These are phyloP conservation scores for Aphaenogaster rudis DNA, from an alignment of 1,140 invertebrate species.

Conservation along the genomic window DNA sequence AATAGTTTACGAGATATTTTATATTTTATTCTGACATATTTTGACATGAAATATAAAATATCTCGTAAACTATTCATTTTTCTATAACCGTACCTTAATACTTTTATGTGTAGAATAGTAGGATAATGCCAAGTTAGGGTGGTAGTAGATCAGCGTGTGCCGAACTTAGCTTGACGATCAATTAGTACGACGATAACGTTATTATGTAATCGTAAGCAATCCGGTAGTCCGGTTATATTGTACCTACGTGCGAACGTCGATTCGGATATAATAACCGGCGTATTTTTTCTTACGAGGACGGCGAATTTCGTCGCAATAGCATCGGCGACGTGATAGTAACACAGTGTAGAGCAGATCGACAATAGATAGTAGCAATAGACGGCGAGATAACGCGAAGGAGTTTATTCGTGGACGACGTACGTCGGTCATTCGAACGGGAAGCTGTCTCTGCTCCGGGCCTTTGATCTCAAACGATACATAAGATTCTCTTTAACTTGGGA, in stretches of 20 bases:
- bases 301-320: neutral
- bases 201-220: slow-evolving; percentile 11
- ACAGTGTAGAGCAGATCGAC: slow-evolving; percentile 31
- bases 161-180: slow-evolving; percentile 30
- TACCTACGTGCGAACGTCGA: neutral
- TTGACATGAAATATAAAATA: too few relatives aligned
- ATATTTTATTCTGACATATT: too few relatives aligned
- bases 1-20: too few relatives aligned
- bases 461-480: slow-evolving; percentile 26
- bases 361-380: slow-evolving; percentile 41
- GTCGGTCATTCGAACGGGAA: neutral
- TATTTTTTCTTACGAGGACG: slow-evolving; percentile 52
- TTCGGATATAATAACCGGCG: neutral
- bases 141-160: slow-evolving; percentile 23
- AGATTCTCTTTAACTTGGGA: neutral
- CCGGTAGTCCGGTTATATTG: slow-evolving; percentile 15
- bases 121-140: too few relatives aligned
- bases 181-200: slow-evolving; percentile 19
- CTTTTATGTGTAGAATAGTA: too few relatives aligned
- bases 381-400: slow-evolving; percentile 12
- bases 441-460: neutral
- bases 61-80: too few relatives aligned
- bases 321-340: neutral
- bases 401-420: slow-evolving; percentile 2
- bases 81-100: too few relatives aligned